Base-by-base conservation (phyloP, 1,140 invertebrate species). In the Drosophila bifasciata region DNA sequence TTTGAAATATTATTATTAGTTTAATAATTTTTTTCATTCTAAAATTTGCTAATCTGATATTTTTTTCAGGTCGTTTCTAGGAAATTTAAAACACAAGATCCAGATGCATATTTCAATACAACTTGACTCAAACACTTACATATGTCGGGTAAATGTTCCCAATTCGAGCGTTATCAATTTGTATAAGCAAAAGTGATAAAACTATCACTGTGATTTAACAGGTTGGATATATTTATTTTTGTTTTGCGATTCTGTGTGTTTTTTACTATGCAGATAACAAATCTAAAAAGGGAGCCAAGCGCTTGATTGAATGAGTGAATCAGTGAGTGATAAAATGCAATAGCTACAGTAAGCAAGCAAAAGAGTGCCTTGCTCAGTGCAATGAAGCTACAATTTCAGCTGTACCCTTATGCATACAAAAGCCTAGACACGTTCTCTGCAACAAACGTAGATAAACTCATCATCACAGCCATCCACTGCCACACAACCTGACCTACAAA, bases 391-490 rank as follows among this genome's bases (percentile, higher is more conserved):
- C 55, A 58, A n/a, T 23, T 21, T 23, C 23, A 58, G 15, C 17
- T 36, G 16, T 15, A 58, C 55, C 55, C 21, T 58, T 16, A 25
- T 25, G 43, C 43, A 19, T 48, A 48, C 25, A 48, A 21, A 19
- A 55, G 39, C 40, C 39, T 43, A 56, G 67, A 32, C 60, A 25
- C 67, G 52, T 40, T 17, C 36, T 39, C 46, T 44, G 39, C 49
- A 15, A 40, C 21, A 49, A 25, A 17, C 19, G 49, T 32, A 57
- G 48, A 32, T 32, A 11, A 32, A 11, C 9, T 32, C 32, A 11
- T 32, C 32, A 32, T 32, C 32, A 52, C 61, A 64, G 67, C 53
- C 62, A 48, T 60, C 60, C 60, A 70, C 67, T 70, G 67, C 67
- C 67, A 70, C 57, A 40, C 28, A 70, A 63, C 45, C 56, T n/a